Evolutionary conservation across 2,113 vertebrate species (phyloP), one percentile per base, ranked within the genome.

Genomic region (Haemorhous mexicanus): DNA sequence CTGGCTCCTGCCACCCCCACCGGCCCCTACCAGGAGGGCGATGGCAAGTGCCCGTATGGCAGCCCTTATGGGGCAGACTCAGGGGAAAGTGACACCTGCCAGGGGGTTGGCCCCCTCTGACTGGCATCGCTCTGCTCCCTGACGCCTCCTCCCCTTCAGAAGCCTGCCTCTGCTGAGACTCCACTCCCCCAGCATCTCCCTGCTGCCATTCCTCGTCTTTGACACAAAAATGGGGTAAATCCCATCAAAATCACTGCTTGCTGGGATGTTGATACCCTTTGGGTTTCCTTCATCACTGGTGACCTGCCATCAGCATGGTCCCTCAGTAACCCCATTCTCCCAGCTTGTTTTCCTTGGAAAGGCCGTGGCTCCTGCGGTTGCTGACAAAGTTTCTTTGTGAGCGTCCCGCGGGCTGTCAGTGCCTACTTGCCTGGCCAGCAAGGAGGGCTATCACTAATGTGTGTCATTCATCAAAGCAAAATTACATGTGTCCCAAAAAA

Each of bases 381-480:
- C 90, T 97, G 95, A 96, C 96, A 90, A 92, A 97, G 74, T 90
- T 96, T 87, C 93, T 96, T 80, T 95, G 87, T 84, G 94, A 97
- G 96, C 21, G 5, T 95, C 95, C 91, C 30, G 8, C 32, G 6
- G 79, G 77, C 84, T 92, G 78, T 91, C 63, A 44, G 21, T 90
- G 90, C 86, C 84, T 94, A 83, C 87, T 86, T 95, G 90, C 82
- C 91, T 4, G 21, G 90, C 94, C 89, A 3, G 90, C 80, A 75
- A 83, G 62, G 72, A 96, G 81, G 83, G 61, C 87, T 93, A 94
- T 93, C 83, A 50, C 76, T 91, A 89, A 96, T 96, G 93, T 96
- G 85, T 97, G 95, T 97, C 97, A 96, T 97, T 97, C 97, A 97
- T 97, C 97, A 97, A 94, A 97, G 93, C 77, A 96, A 98, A 98